Evolutionary conservation across 37 sponge, comb jelly and placozoan species (phyloP).

Genomic region (Axinella damicornis): DNA sequence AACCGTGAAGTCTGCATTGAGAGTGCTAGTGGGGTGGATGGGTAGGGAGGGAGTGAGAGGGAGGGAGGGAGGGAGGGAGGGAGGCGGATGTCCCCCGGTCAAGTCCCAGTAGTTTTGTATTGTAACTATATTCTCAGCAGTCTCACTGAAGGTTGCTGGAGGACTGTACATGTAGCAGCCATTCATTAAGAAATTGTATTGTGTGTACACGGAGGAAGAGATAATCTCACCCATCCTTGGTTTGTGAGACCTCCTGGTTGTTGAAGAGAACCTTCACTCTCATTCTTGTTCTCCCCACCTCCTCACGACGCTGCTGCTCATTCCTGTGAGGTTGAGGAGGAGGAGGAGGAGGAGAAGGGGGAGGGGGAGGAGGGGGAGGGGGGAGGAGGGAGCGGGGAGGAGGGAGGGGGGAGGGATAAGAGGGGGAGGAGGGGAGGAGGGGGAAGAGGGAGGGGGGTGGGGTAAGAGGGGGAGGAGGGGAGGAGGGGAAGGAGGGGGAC

Average conservation of each 20-base stretch:
- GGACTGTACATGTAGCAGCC: no score
- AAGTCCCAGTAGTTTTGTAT: no score
- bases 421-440: background rate
- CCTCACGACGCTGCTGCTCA: slow-evolving; percentile 72
- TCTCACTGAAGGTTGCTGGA: no score
- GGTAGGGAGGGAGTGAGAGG: no score
- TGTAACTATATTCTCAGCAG: no score
- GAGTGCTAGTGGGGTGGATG: slow-evolving; percentile 35
- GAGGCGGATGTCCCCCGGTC: no score
- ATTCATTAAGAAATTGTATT: no score
- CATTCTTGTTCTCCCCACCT: slow-evolving; percentile 30
- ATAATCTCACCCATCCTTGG: slow-evolving; percentile 51
- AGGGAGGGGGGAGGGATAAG: background rate
- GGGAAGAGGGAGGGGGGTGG: no score
- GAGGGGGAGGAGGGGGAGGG: background rate
- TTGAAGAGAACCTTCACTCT: slow-evolving; percentile 77
- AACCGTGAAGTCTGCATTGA: slow-evolving; percentile 67
- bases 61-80: no score
- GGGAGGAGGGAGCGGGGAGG: background rate
- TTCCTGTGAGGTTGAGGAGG: background rate
- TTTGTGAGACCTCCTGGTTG: slow-evolving; percentile 54
- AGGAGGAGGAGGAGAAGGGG: background rate
- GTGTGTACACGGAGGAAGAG: no score
- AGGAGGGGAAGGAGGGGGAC: no score
- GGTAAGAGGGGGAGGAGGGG: no score